Conservation (phyloP, 2,113 vertebrate species). For the Ammospiza nelsoni region DNA sequence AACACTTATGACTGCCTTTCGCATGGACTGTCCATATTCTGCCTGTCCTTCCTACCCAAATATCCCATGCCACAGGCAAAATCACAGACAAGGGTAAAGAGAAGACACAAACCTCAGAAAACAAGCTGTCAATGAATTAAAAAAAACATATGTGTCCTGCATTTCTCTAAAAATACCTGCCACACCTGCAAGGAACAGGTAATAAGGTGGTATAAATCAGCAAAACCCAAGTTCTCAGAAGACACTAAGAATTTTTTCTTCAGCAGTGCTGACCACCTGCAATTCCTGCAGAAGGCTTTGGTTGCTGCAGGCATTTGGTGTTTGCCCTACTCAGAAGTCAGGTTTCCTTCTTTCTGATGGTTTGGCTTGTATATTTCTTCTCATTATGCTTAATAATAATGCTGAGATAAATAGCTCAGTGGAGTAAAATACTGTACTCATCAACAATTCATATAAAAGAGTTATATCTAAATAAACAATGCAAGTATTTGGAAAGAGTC, state of each 20-base stretch:
- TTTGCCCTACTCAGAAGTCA: neutral
- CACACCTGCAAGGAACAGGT: neutral
- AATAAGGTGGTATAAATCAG: neutral
- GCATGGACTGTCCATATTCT: neutral
- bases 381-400: conserved; percentile 36
- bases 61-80: neutral
- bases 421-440: conserved; percentile 12
- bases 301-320: neutral
- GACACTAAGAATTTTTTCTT: neutral
- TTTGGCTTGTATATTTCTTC: neutral
- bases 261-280: neutral
- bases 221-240: neutral
- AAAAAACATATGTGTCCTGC: neutral
- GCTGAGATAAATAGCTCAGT: neutral
- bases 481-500: neutral
- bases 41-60: neutral
- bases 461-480: conserved; percentile 31
- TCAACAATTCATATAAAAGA: conserved; percentile 28
- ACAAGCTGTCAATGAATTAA: neutral
- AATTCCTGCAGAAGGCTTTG: neutral
- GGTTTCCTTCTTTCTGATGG: neutral
- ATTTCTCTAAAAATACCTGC: neutral
- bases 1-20: neutral
- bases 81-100: neutral
- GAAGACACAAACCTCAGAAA: neutral